Base-by-base conservation (phyloP, 2,888 invertebrate species). In the Heteropelma amictum region DNA sequence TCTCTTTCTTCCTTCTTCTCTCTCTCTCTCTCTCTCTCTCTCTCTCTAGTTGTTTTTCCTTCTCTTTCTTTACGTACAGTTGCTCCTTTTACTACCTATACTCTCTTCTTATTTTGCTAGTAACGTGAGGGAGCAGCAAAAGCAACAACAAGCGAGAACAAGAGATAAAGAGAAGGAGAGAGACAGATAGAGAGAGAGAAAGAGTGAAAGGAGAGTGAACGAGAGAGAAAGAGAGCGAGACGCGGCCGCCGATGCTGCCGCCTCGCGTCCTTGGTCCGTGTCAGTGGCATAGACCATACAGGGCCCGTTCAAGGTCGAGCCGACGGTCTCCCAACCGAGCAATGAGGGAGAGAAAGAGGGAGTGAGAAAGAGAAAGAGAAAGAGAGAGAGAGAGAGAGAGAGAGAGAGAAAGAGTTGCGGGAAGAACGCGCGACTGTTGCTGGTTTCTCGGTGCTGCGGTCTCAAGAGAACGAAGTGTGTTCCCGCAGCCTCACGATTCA, bases 271-370 rank as follows among this genome's bases (percentile, higher is more conserved):
- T 89, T 89, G 89, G 87, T 87, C 87, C 88, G 88, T 88, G 89
- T 89, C 88, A 88, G 89, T 88, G 89, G 88, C 89, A 89, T 89
- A 88, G 87, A 88, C 85, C 86, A 88, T 88, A 87, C 88, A 88
- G 88, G 88, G 88, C 86, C 83, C 83, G 87, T 88, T 88, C 89
- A 89, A 89, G 88, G 89, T 89, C 88, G 88, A 85, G 72, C 82
- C 85, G 84, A 87, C 79, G 70, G 38, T 38, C 69, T 49, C 69
- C 79, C 80, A 79, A 83, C 75, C 72, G 56, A 78, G 73, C 79
- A 81, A 82, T 63, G 47, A 23, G 53, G 23, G 30, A 45, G 40
- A 58, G 47, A 47, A 82, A 54, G 38, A 76, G 72, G 47, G 61
- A 30, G 61, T 54, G 30, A 54, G 54, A 63, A 56, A 38, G 38